Conservation (phyloP, 2,888 invertebrate genomes). For the Zaprionus obscuricornis region DNA sequence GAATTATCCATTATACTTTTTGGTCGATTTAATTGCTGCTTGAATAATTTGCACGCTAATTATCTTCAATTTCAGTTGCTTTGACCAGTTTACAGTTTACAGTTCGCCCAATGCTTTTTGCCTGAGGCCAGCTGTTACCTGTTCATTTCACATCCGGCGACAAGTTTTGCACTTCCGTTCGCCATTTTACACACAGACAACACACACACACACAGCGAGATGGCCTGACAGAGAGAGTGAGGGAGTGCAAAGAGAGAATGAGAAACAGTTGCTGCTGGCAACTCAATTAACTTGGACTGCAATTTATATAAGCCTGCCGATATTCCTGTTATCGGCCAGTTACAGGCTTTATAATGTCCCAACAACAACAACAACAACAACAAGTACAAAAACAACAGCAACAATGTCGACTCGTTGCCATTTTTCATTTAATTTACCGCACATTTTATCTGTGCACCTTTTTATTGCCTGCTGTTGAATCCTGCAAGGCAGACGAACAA, state of each 20-base stretch:
- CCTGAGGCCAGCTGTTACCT: conserved; percentile 47
- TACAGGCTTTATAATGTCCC: conserved; percentile 53
- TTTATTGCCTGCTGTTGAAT: conserved; percentile 23
- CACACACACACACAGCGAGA: neutral
- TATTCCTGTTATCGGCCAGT: conserved; percentile 65
- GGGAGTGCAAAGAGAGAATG: neutral
- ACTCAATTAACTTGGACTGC: conserved; percentile 59
- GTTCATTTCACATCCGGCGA: conserved; percentile 58
- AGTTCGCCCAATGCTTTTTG: conserved; percentile 6
- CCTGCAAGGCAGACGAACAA: too few relatives aligned
- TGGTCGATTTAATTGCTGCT: conserved; percentile 54
- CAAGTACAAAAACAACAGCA: too few relatives aligned
- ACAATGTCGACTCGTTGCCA: conserved; percentile 23
- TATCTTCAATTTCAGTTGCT: conserved; percentile 50
- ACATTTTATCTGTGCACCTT: conserved; percentile 54
- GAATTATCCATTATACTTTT: conserved; percentile 38
- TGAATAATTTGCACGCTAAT: conserved; percentile 67
- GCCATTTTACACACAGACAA: conserved; percentile 33
- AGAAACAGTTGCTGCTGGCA: conserved; percentile 14
- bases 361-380: too few relatives aligned
- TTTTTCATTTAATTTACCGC: conserved; percentile 72
- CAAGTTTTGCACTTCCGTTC: conserved; percentile 61
- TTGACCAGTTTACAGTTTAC: conserved; percentile 7
- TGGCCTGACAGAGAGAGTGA: neutral
- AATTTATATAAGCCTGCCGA: conserved; percentile 64